Percentiles rank a stretch among this genome's conserved stretches.
These are phyloP conservation scores for Neelides folsomi DNA, from an alignment of 2,888 invertebrate genomes.

Conservation along the genomic window DNA sequence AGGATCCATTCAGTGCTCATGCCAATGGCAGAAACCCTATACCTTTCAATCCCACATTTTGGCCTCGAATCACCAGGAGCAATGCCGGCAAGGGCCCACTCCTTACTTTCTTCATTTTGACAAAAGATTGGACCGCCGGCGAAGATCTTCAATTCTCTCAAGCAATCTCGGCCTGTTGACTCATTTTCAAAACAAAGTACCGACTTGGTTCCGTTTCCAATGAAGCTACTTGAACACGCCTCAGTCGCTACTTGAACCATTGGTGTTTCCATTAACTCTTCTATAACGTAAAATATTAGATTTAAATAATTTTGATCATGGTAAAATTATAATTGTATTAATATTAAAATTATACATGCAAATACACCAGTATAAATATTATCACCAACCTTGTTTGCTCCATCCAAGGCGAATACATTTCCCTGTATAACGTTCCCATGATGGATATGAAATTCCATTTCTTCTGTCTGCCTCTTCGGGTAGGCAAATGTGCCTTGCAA, in stretches of 20 bases:
- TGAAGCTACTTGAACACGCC: slow-evolving; percentile 13
- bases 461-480: slow-evolving; percentile 47
- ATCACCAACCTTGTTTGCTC: slow-evolving; percentile 56
- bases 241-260: slow-evolving; percentile 28
- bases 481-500: slow-evolving; percentile 67
- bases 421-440: slow-evolving; percentile 21
- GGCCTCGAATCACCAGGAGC: slow-evolving; percentile 28
- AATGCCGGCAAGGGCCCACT: slow-evolving; percentile 67
- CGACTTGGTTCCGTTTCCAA: slow-evolving; percentile 10
- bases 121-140: slow-evolving; percentile 79
- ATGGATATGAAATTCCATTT: slow-evolving; percentile 21
- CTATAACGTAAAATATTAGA: no score
- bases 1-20: slow-evolving; percentile 76
- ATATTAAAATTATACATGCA: no score
- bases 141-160: slow-evolving; percentile 45
- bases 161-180: slow-evolving; percentile 22
- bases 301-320: not conserved
- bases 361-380: no score
- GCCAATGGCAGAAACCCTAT: slow-evolving; percentile 44
- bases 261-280: slow-evolving; percentile 30
- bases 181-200: slow-evolving; percentile 30
- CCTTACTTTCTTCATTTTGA: slow-evolving; percentile 52
- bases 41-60: slow-evolving; percentile 33
- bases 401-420: slow-evolving; percentile 70
- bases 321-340: not conserved